Base-by-base conservation (phyloP, 2,113 vertebrate species). In the Ceyx margarethae region DNA sequence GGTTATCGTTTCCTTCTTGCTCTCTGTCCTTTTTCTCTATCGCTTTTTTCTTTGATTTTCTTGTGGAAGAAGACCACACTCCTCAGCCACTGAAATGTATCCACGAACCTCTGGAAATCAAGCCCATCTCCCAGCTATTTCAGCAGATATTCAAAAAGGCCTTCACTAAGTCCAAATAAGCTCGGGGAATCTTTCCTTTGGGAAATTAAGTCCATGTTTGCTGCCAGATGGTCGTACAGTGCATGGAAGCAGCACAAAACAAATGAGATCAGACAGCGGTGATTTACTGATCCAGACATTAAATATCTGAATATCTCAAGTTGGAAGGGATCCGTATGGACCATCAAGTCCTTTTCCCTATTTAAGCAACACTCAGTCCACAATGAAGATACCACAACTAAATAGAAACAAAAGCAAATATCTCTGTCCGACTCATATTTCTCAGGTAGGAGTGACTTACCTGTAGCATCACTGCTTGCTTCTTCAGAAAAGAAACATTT, bases 141-240 rank as follows among this genome's bases (percentile, higher is more conserved):
- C 48, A 50, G 23, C 48, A 13, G 53, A 50, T 60, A 20, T 58
- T 20, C 57, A 3, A 18, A 15, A 22, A 11, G 4, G 21, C 11
- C 12, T 23, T 50, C 48, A 50, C 12, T 50, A 50, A 42, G 28
- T n/a, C 21, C 21, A 51, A n/a, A 25, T 50, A 50, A 50, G 5
- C 4, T 28, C 31, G 33, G 15, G 12, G 9, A 19, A 4, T 19
- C 20, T 40, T 4, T 18, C 15, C 1, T 18, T 40, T 2, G 1
- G 6, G 15, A 50, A 42, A 12, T 51, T 15, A 51, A 42, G n/a
- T 29, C 45, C 0, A 0, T 11, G 5, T 25, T 40, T 67, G 15
- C 35, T 56, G 9, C 8, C 26, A 9, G 9, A 11, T 17, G 14
- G 5, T 73, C 3, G 0, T 2, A 3, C 6, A n/a, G 6, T 37